A percentile compares a stretch with the other conserved stretches of the same genome.
phyloP scores from a whole-genome alignment of 2,113 vertebrate genomes.

The Trogon surrucura region DNA sequence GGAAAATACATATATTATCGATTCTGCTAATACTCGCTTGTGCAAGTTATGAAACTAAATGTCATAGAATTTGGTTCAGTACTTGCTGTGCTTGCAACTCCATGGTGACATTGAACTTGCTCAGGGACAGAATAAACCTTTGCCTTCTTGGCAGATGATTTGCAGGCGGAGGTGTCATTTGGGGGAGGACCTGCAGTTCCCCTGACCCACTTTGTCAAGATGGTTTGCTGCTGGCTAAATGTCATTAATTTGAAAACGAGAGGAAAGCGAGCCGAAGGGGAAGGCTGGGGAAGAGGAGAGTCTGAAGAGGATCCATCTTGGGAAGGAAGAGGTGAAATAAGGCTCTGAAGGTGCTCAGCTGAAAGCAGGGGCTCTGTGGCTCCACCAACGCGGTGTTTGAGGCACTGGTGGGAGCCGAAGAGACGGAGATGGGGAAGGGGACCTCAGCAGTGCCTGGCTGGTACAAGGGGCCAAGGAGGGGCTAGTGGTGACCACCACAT shows the following conservation, averaged over 20 bases:
- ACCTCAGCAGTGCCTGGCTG: neutral
- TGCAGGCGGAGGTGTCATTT: neutral
- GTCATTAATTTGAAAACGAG: neutral
- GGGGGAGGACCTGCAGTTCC: constrained; percentile 21
- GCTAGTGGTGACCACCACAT: neutral
- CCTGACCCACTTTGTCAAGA: constrained; percentile 39
- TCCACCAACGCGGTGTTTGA: fast-evolving
- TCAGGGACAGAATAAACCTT: constrained; percentile 61
- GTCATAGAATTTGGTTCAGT: neutral
- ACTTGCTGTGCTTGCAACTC: constrained; percentile 63
- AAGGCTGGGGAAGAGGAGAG: neutral
- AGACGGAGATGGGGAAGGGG: neutral
- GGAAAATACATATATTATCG: neutral
- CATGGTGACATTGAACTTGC: constrained; percentile 59
- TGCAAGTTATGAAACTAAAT: constrained; percentile 15
- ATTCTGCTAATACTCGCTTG: constrained; percentile 4
- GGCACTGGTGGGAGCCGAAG: neutral
- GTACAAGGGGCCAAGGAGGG: neutral
- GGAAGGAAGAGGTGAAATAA: neutral
- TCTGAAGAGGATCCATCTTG: neutral
- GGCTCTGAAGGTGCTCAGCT: neutral
- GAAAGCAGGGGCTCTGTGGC: neutral
- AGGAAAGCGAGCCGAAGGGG: neutral
- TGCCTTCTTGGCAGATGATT: constrained; percentile 50
- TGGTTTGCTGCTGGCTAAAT: constrained; percentile 51